Evolutionary conservation across 2,113 vertebrate genomes (phyloP).

Genomic region (Sturnus vulgaris): DNA sequence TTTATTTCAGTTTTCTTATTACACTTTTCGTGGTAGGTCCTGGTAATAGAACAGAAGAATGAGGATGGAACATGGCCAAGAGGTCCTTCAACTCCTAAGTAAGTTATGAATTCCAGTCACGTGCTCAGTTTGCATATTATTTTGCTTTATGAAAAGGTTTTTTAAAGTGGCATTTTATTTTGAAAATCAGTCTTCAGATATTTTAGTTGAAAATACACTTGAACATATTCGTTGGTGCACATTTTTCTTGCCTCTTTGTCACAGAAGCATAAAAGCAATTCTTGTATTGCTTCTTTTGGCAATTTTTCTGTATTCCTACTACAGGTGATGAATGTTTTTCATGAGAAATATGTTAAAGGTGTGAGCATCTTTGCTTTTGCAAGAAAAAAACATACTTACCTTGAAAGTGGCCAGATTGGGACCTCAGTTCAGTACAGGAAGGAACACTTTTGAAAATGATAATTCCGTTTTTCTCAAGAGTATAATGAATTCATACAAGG

Average conservation of each 20-base stretch:
- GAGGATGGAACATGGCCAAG: slow-evolving; percentile 96
- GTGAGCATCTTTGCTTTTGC: neutral
- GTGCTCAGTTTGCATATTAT: neutral
- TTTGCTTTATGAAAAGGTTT: neutral
- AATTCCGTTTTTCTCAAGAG: neutral
- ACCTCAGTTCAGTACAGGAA: neutral
- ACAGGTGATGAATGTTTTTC: neutral
- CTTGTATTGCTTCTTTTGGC: neutral
- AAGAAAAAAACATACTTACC: neutral
- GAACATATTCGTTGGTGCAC: neutral
- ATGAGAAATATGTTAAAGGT: neutral
- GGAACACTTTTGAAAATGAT: neutral
- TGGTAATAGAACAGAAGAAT: slow-evolving; percentile 98
- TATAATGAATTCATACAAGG: neutral
- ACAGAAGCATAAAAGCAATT: neutral
- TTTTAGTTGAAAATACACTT: neutral
- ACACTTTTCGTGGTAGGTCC: slow-evolving; percentile 77
- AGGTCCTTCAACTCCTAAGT: slow-evolving; percentile 91
- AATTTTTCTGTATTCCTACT: neutral
- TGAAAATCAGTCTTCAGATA: neutral
- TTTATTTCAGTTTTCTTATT: slow-evolving; percentile 4
- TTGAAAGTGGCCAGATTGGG: neutral
- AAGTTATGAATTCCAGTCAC: slow-evolving; percentile 68
- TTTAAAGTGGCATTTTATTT: neutral
- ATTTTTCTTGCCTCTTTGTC: neutral